Percentiles rank a stretch among this genome's conserved stretches.
These are phyloP conservation scores for Papilio protenor DNA, from an alignment of 2,888 invertebrate genomes.

Conservation along the genomic window DNA sequence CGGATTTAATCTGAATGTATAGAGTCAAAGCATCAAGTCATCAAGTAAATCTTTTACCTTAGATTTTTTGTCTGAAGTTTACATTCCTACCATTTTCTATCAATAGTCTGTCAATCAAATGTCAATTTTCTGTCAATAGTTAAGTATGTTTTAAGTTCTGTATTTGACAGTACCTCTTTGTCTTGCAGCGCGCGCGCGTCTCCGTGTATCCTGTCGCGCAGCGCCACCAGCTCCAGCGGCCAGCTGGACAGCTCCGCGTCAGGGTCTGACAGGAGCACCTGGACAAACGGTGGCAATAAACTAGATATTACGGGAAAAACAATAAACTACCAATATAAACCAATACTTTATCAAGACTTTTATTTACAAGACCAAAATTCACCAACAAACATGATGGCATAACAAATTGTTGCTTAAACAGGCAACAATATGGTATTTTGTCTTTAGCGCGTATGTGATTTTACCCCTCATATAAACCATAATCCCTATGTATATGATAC, in stretches of 20 bases:
- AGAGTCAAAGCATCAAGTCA: not conserved
- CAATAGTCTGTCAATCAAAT: no score
- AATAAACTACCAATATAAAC: no score
- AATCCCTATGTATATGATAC: no score
- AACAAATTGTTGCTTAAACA: no score
- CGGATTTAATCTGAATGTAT: not conserved
- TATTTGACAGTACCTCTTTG: conserved; percentile 80
- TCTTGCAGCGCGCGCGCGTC: conserved; percentile 85
- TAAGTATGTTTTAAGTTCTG: no score
- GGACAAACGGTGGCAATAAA: conserved; percentile 39
- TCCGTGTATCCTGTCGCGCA: conserved; percentile 89
- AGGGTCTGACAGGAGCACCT: conserved; percentile 89
- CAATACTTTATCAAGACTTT: not conserved
- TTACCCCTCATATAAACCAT: no score
- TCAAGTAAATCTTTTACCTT: not conserved
- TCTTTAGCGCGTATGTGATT: no score
- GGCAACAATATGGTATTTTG: no score
- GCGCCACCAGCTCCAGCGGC: conserved; percentile 89
- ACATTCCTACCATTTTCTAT: no score
- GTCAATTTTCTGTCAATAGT: no score
- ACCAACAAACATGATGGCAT: not conserved
- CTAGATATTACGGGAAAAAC: no score
- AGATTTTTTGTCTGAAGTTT: no score
- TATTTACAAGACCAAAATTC: not conserved
- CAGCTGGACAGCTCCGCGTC: conserved; percentile 88